Evolutionary conservation across 2,113 vertebrate species (phyloP).

Genomic region (Paratilapia polleni): DNA sequence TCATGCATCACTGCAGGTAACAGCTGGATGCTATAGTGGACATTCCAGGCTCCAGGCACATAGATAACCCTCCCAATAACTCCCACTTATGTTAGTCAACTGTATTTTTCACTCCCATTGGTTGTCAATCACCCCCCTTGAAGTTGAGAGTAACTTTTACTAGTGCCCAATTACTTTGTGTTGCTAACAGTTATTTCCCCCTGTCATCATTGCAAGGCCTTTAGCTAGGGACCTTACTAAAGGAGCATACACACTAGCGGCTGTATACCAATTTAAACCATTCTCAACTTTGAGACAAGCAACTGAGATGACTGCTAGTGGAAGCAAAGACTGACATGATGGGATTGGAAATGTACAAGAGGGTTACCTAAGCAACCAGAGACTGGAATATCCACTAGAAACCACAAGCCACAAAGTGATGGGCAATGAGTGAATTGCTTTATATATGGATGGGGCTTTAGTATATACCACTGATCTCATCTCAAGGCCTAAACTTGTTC

Average conservation of each 20-base stretch:
- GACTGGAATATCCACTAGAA: background rate
- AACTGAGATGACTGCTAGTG: background rate
- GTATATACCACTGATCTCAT: background rate
- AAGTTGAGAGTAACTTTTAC: background rate
- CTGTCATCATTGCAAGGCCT: no score
- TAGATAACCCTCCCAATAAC: background rate
- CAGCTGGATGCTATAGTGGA: no score
- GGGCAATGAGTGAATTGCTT: background rate
- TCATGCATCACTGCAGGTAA: background rate
- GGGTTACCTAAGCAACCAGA: background rate
- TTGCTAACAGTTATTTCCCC: background rate
- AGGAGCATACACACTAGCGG: background rate
- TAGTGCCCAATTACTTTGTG: background rate
- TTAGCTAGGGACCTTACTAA: fast-evolving
- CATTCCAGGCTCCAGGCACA: no score
- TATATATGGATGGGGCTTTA: background rate
- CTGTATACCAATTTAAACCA: background rate
- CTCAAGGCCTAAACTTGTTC: background rate
- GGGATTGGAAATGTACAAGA: background rate
- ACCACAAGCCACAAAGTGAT: background rate
- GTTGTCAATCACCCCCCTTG: background rate
- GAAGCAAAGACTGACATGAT: background rate
- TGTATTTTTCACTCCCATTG: background rate
- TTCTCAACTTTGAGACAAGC: background rate
- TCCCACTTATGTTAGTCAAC: background rate